These are phyloP conservation scores for Cecidostiba fungosa DNA, from an alignment of 2,888 invertebrate species.

Conservation along the genomic window DNA sequence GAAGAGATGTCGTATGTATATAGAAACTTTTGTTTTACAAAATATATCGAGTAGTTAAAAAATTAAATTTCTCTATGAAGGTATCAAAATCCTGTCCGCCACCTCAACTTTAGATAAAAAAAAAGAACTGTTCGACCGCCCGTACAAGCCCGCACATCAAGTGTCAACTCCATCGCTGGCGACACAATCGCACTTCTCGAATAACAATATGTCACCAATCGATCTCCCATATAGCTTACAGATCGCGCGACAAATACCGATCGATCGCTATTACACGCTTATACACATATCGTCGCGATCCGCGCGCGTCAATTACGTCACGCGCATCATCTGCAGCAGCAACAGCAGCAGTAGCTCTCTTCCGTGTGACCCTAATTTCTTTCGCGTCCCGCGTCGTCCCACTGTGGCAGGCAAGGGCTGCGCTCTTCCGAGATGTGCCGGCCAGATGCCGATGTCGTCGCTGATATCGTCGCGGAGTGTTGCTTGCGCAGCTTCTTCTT, in stretches of 20 bases:
- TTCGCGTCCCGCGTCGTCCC: constrained; percentile 1
- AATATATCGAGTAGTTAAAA: too few species aligned
- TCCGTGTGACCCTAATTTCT: constrained; percentile 63
- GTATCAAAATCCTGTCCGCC: too few species aligned
- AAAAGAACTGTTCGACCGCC: too few species aligned
- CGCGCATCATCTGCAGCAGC: neutral
- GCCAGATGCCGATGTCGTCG: constrained; percentile 52
- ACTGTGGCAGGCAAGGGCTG: constrained; percentile 14
- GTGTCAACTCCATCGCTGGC: too few species aligned
- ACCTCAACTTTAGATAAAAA: too few species aligned
- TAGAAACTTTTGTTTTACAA: too few species aligned
- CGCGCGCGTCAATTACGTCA: neutral
- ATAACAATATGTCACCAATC: neutral
- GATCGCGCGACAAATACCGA: neutral
- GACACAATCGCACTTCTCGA: too few species aligned
- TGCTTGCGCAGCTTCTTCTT: neutral
- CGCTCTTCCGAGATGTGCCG: constrained; percentile 49
- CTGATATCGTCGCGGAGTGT: constrained; percentile 39
- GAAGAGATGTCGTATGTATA: too few species aligned
- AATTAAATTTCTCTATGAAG: too few species aligned
- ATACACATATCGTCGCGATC: neutral
- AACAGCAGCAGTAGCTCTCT: constrained; percentile 20
- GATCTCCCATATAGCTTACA: neutral
- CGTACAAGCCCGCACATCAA: too few species aligned
- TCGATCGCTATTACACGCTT: neutral